Evolutionary conservation across 2,797 vertebrate genomes (phyloP), one percentile per base, ranked within the genome.

Genomic region (Eleutherodactylus coqui): DNA sequence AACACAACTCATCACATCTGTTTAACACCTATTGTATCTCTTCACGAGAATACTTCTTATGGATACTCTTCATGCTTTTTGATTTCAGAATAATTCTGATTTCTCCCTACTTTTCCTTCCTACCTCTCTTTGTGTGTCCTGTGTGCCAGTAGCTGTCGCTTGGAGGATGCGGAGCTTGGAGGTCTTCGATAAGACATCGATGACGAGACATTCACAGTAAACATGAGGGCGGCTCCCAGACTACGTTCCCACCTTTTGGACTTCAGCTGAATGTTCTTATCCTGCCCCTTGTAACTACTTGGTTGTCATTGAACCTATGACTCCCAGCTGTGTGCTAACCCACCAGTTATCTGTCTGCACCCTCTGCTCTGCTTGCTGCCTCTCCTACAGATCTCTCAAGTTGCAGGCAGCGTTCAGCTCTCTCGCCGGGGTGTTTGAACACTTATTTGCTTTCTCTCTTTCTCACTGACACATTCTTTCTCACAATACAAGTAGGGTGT

Each of bases 121-220:
- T 87, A 87, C 86, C 86, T 87, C 32, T 84, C 67, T 75, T 67
- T 78, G 67, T 6, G 75, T 62, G 55, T 79, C 51, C 69, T 87
- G 19, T 79, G 53, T 62, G 41, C 38, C 41, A 55, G 3, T 17
- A 80, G 32, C n/a, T 84, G 82, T 55, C 82, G 53, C 73, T 87
- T 87, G 32, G 67, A 34, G 27, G 53, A 51, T 14, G 27, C 43
- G 34, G 64, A 24, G 24, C 73, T 84, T 21, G 64, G 76, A 36
- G 86, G 53, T 83, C 81, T 84, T 43, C 86, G 86, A 41, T 84
- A 87, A 16, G 86, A 87, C 86, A 87, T 87, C 2, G 86, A 87
- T 27, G 86, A 87, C 5, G 86, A 87, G 67, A 87, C 86, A 45
- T 87, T 87, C 17, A 87, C 86, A 29, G 86, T 79, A 55, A 87